Conservation (phyloP, 2,888 invertebrate species). For the Amiota minor region DNA sequence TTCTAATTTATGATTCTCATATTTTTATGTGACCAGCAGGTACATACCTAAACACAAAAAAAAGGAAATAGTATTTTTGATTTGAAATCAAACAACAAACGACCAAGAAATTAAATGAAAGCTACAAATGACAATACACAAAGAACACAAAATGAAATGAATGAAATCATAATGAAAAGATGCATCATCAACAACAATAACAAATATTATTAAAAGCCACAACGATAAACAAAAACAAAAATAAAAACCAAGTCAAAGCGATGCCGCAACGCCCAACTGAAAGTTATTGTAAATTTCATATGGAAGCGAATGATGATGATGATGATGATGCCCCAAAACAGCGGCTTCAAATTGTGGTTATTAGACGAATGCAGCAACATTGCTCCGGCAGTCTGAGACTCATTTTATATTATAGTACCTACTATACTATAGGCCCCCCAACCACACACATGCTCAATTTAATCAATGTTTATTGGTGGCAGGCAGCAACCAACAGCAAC, state of each 20-base stretch:
- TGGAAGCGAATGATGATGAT: background rate
- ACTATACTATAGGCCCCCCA: slow-evolving; percentile 6
- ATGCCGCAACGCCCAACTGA: slow-evolving; percentile 1
- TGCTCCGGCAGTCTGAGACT: background rate
- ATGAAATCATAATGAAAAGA: slow-evolving; percentile 15
- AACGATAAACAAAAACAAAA: background rate
- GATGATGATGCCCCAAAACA: background rate
- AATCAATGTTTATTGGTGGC: slow-evolving; percentile 23
- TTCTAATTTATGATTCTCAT: background rate
- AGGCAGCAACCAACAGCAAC: background rate
- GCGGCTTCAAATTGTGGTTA: slow-evolving; percentile 25
- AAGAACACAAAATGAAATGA: background rate
- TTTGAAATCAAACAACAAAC: slow-evolving; percentile 4
- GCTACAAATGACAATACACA: background rate
- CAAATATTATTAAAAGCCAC: slow-evolving; percentile 23
- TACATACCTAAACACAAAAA: background rate
- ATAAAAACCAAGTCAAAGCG: slow-evolving; percentile 7
- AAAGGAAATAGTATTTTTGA: background rate
- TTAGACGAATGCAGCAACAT: slow-evolving; percentile 8
- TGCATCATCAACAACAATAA: background rate
- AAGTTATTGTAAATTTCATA: background rate
- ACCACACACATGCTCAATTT: slow-evolving; percentile 28
- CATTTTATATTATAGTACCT: background rate
- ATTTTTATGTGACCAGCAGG: background rate
- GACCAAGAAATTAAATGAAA: background rate